A percentile compares a stretch with the other conserved stretches of the same genome.
Conservation (phyloP, 2,113 vertebrate genomes). For the Vimba vimba region DNA sequence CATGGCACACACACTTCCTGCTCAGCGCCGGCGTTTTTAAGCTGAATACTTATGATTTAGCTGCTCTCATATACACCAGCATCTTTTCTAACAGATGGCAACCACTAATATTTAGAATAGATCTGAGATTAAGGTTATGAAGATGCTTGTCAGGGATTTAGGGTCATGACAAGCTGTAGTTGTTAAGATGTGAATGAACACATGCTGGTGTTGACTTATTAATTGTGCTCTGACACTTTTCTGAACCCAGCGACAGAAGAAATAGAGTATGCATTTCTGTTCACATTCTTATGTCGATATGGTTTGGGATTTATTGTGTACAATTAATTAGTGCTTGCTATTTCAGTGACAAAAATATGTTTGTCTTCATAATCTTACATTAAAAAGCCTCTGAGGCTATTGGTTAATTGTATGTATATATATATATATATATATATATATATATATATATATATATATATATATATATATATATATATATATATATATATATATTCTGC, state of each 20-base stretch:
- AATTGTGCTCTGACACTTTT: not conserved
- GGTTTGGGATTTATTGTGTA: not conserved
- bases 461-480: too few species aligned
- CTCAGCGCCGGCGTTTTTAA: slow-evolving; percentile 21
- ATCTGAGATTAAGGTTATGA: not conserved
- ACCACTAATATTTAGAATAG: slow-evolving; percentile 34
- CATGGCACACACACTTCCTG: not conserved
- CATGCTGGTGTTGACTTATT: not conserved
- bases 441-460: fast-evolving
- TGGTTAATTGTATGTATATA: not conserved
- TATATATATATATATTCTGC: too few species aligned
- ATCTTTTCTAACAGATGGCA: slow-evolving; percentile 43
- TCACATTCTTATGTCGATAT: not conserved
- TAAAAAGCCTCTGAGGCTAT: not conserved
- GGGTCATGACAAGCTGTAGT: not conserved
- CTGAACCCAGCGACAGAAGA: too few species aligned
- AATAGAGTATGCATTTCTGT: not conserved
- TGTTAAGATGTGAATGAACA: not conserved
- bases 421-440: too few species aligned
- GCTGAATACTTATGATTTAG: slow-evolving; percentile 37
- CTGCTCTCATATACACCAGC: slow-evolving; percentile 12
- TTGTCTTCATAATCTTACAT: not conserved
- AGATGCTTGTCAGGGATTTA: not conserved
- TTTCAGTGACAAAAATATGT: not conserved
- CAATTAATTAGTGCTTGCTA: not conserved